Evolutionary conservation across 2,888 invertebrate genomes (phyloP).

Genomic region (Phengaris arion): DNA sequence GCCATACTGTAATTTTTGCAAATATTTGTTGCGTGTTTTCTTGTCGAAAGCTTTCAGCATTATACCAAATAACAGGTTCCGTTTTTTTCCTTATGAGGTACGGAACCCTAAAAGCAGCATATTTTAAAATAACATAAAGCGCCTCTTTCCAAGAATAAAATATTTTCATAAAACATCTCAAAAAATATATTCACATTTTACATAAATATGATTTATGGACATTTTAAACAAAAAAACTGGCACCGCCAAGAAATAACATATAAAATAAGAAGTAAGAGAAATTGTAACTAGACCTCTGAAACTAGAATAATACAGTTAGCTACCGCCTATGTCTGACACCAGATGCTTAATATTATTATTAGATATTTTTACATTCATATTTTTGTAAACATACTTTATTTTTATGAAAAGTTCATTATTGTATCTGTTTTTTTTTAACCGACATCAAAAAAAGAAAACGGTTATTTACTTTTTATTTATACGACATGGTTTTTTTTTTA

Average conservation of each 20-base stretch:
- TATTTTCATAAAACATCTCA: conserved; percentile 16
- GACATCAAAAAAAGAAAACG: too few relatives aligned
- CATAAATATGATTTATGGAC: conserved; percentile 16
- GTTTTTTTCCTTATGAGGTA: too few relatives aligned
- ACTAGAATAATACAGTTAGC: conserved; percentile 24
- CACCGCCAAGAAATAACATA: conserved; percentile 6
- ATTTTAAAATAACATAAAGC: neutral
- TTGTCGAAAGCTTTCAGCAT: too few relatives aligned
- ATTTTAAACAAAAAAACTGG: neutral
- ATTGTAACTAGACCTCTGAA: conserved; percentile 9
- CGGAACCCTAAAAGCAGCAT: neutral
- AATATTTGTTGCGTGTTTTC: too few relatives aligned
- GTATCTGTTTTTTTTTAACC: too few relatives aligned
- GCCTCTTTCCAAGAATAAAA: neutral
- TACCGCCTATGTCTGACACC: conserved; percentile 20
- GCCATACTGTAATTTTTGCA: neutral
- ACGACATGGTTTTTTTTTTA: too few relatives aligned
- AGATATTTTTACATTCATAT: neutral
- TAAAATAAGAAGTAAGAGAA: conserved; percentile 17
- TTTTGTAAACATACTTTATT: neutral
- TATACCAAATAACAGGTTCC: too few relatives aligned
- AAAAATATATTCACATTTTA: conserved; percentile 26
- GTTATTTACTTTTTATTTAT: too few relatives aligned
- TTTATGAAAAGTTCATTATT: neutral
- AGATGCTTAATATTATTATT: neutral